These are phyloP conservation scores for Entelurus aequoreus DNA, from an alignment of 2,113 vertebrate genomes.

Conservation along the genomic window DNA sequence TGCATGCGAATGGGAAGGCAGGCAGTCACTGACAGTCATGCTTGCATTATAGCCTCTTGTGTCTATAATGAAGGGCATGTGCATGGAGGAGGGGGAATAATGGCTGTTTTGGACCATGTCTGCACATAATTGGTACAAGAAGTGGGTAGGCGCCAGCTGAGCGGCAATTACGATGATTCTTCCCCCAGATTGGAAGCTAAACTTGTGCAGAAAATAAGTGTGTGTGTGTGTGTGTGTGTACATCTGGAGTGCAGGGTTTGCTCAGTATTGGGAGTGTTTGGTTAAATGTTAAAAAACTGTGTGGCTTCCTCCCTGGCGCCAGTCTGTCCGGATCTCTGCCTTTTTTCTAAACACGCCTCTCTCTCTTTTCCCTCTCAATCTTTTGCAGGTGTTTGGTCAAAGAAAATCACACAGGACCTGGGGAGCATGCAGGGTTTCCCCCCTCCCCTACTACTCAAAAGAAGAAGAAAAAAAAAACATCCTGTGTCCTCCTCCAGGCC, in stretches of 20 bases:
- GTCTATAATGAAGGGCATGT: slow-evolving; percentile 68
- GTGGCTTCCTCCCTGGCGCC: slow-evolving; percentile 97
- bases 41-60: slow-evolving; percentile 52
- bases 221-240: slow-evolving; percentile 64
- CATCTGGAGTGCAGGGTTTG: slow-evolving; percentile 93
- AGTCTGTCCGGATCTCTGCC: slow-evolving; percentile 94
- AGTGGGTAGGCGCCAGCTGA: slow-evolving; percentile 82
- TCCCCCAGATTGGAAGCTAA: slow-evolving; percentile 73
- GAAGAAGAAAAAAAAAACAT: slow-evolving; percentile 22
- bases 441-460: slow-evolving; percentile 6
- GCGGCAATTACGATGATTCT: slow-evolving; percentile 75
- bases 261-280: slow-evolving; percentile 91
- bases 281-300: slow-evolving; percentile 93
- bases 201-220: slow-evolving; percentile 62
- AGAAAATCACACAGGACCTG: slow-evolving; percentile 64
- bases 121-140: slow-evolving; percentile 80
- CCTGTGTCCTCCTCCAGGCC: slow-evolving; percentile 62
- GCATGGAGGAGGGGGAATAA: slow-evolving; percentile 62
- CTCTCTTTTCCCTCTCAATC: slow-evolving; percentile 86
- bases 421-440: slow-evolving; percentile 74
- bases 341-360: slow-evolving; percentile 91
- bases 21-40: slow-evolving; percentile 13
- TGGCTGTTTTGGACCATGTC: slow-evolving; percentile 68
- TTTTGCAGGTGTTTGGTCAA: slow-evolving; percentile 95
- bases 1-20: not conserved